phyloP scores from a whole-genome alignment of 2,113 vertebrate genomes.

The Thomomys bottae region DNA sequence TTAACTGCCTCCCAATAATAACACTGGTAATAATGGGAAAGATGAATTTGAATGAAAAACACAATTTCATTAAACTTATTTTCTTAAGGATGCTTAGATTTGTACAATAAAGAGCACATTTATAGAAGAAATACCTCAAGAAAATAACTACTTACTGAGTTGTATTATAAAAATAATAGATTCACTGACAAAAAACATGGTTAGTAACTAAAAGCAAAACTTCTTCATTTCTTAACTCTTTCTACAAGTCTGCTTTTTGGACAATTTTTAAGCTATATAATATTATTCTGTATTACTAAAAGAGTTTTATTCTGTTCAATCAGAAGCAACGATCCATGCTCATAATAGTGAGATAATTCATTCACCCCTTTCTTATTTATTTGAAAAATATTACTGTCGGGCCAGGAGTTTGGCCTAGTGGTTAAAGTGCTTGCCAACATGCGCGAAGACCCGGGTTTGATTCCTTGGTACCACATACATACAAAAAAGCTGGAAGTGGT shows the following conservation, averaged over 20 bases:
- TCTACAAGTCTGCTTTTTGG: neutral
- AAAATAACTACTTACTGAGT: neutral
- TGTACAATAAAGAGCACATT: neutral
- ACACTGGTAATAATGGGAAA: neutral
- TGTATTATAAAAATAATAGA: neutral
- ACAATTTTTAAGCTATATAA: neutral
- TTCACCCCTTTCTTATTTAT: neutral
- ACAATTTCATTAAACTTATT: neutral
- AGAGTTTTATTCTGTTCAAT: neutral
- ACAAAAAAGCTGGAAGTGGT: no score
- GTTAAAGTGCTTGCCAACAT: no score
- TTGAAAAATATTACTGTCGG: neutral
- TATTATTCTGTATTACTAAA: neutral
- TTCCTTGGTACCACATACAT: no score
- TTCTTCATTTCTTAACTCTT: neutral
- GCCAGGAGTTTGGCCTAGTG: no score
- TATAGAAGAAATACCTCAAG: neutral
- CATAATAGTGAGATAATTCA: neutral
- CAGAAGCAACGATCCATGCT: neutral
- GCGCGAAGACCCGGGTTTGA: no score
- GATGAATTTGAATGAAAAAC: neutral
- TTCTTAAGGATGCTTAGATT: neutral
- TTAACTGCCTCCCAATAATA: neutral
- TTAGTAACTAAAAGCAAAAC: neutral
- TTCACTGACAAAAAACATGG: neutral